Conservation (phyloP, 2,113 vertebrate species). For the Columba janthina region DNA sequence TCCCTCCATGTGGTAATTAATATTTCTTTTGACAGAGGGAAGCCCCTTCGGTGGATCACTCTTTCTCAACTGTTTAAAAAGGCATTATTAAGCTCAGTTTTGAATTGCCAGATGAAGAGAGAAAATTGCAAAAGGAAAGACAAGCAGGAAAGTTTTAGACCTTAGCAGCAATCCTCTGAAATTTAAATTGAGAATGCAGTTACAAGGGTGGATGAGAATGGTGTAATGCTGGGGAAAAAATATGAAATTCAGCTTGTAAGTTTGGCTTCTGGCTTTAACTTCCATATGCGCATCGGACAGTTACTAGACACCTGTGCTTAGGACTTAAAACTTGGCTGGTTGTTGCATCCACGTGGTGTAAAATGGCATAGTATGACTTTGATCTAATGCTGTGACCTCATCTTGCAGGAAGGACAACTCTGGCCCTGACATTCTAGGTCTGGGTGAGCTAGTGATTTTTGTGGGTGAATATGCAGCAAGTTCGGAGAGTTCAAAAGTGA, state of each 20-base stretch:
- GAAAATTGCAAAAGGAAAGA: background rate
- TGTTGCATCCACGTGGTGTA: background rate
- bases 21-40: background rate
- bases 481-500: slow-evolving; percentile 27
- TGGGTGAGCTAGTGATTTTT: background rate
- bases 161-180: background rate
- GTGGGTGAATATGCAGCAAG: background rate
- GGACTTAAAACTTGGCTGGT: slow-evolving; percentile 34
- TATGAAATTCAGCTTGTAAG: background rate
- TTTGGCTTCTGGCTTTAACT: background rate
- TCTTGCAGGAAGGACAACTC: slow-evolving; percentile 37
- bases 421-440: background rate
- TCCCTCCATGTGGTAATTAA: background rate
- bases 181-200: background rate
- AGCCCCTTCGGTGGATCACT: background rate
- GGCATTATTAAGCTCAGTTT: background rate
- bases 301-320: slow-evolving; percentile 4
- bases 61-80: background rate
- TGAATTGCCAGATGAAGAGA: background rate
- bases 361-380: slow-evolving; percentile 26
- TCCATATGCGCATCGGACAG: background rate
- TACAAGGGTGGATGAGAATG: background rate
- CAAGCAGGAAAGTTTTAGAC: background rate
- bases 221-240: background rate
- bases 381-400: slow-evolving; percentile 48